Conservation (phyloP, 2,888 invertebrate genomes). For the Lasioglossum zephyrum region DNA sequence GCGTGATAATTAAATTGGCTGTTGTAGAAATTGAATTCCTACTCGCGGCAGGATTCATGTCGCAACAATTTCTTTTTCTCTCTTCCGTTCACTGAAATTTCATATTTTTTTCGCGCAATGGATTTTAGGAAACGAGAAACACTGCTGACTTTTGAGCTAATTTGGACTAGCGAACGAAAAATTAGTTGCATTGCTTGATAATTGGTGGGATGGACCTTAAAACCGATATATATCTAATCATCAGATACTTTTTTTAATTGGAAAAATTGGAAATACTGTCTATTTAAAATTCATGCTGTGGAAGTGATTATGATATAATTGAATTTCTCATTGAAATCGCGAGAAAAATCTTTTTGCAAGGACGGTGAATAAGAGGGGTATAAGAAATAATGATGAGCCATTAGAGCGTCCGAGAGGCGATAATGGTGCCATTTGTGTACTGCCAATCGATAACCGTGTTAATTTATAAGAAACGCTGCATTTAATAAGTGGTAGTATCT, state of each 20-base stretch:
- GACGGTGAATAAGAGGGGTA: not conserved
- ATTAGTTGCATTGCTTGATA: not conserved
- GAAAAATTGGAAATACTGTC: not conserved
- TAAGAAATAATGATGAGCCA: not conserved
- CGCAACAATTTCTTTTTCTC: not conserved
- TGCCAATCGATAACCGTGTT: not conserved
- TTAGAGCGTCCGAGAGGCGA: not conserved
- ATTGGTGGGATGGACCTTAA: not conserved
- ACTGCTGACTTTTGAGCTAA: not conserved
- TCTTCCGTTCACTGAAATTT: conserved; percentile 17
- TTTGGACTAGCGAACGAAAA: not conserved
- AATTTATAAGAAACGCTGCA: not conserved
- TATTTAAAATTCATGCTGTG: not conserved
- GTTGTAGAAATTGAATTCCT: conserved; percentile 36
- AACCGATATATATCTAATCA: not conserved
- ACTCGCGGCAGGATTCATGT: conserved; percentile 20
- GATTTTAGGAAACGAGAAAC: not conserved
- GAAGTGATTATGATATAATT: not conserved
- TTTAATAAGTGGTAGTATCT: not conserved
- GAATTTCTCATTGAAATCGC: not conserved
- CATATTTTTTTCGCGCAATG: not conserved
- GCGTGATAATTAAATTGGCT: conserved; percentile 20
- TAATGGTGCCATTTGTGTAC: not conserved
- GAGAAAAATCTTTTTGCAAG: not conserved
- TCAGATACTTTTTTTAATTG: not conserved